These are phyloP conservation scores for Porites cylindrica DNA, from an alignment of 92 coral and sea anemone genomes.

Conservation along the genomic window DNA sequence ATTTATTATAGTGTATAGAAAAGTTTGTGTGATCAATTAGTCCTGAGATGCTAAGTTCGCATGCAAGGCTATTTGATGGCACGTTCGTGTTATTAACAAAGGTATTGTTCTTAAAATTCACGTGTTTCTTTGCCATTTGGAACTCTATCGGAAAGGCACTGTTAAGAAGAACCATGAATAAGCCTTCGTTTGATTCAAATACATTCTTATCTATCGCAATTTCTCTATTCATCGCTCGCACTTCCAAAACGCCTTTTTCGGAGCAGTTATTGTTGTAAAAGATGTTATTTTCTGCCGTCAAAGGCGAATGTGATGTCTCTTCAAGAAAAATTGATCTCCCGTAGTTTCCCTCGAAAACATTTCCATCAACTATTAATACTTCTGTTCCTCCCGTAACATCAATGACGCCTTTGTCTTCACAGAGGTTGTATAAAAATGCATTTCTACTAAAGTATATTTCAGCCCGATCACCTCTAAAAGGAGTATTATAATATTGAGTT, in stretches of 20 bases:
- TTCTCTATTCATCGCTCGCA: conserved; percentile 21
- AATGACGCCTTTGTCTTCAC: conserved; percentile 44
- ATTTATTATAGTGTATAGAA: conserved; percentile 18
- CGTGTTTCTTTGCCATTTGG: background rate
- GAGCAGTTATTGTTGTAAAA: conserved; percentile 28
- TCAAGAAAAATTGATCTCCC: conserved; percentile 33
- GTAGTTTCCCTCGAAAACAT: conserved; percentile 29
- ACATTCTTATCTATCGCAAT: conserved; percentile 8
- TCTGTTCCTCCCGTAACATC: conserved; percentile 12
- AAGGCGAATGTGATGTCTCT: background rate
- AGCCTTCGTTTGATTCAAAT: conserved; percentile 31
- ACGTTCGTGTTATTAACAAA: conserved; percentile 22
- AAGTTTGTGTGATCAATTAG: background rate
- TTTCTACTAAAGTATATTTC: conserved; percentile 13
- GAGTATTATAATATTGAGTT: background rate
- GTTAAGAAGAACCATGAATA: conserved; percentile 21
- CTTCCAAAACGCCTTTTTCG: conserved; percentile 24
- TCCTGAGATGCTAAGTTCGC: conserved; percentile 43
- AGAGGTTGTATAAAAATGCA: conserved; percentile 29
- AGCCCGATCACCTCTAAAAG: background rate
- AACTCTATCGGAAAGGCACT: background rate
- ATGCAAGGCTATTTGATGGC: background rate
- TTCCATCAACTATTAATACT: conserved; percentile 15
- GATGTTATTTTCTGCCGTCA: background rate
- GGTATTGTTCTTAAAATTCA: conserved; percentile 46